Evolutionary conservation across 1,140 invertebrate genomes (phyloP).

Genomic region (Potamilus streckersoni): DNA sequence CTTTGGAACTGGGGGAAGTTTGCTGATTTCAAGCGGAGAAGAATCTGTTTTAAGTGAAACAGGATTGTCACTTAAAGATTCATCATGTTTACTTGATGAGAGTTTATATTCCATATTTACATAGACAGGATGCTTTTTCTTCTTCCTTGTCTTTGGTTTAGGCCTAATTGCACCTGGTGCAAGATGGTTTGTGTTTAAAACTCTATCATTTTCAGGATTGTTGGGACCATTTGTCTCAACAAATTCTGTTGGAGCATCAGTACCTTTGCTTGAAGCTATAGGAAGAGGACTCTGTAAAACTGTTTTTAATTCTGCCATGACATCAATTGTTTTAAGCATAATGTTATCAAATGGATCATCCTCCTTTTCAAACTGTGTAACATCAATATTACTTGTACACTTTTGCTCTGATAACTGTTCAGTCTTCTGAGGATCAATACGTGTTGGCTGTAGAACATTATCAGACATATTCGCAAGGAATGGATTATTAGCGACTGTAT

Average conservation of each 20-base stretch:
- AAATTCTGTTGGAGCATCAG: not conserved
- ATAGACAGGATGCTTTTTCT: conserved; percentile 12
- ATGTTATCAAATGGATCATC: conserved; percentile 55
- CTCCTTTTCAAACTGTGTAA: conserved; percentile 52
- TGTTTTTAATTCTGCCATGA: conserved; percentile 48
- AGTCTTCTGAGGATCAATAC: conserved; percentile 11
- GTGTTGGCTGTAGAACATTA: conserved; percentile 44
- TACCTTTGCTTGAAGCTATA: not conserved
- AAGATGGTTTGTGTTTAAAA: not conserved
- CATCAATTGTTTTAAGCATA: conserved; percentile 51
- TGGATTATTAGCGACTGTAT: conserved; percentile 18
- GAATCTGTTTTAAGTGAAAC: not conserved
- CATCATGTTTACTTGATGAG: conserved; percentile 2
- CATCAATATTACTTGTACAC: conserved; percentile 33
- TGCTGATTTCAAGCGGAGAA: not conserved
- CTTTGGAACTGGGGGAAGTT: conserved; percentile 23
- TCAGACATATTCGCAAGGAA: conserved; percentile 31
- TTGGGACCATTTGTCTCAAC: not conserved
- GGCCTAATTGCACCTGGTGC: conserved; percentile 2
- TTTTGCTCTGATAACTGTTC: not conserved
- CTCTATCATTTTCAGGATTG: not conserved
- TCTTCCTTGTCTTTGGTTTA: conserved; percentile 2
- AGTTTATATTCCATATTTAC: conserved; percentile 25
- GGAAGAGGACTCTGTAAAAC: conserved; percentile 24
- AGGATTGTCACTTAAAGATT: not conserved